Evolutionary conservation across 2,888 invertebrate species (phyloP).

Genomic region (Caenorhabditis sulstoni): DNA sequence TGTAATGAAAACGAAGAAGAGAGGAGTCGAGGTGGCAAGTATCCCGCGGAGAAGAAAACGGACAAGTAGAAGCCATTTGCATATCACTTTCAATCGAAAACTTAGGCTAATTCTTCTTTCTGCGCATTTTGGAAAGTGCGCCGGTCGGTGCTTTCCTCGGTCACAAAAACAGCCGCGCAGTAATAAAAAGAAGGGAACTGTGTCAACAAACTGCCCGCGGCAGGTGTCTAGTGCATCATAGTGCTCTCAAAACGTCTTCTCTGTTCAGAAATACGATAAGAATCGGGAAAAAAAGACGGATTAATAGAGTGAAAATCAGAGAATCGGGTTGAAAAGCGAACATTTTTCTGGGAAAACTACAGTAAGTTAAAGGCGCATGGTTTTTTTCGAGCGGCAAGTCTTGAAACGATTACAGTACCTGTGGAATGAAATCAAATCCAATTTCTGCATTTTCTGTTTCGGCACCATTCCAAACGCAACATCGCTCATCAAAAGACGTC

Average conservation of each 20-base stretch:
- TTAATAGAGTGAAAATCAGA: not conserved
- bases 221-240: not conserved
- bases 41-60: slow-evolving; percentile 30
- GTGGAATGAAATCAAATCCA: not conserved
- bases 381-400: not conserved
- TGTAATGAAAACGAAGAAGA: slow-evolving; percentile 9
- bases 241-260: not conserved
- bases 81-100: slow-evolving; percentile 25
- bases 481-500: slow-evolving; percentile 50
- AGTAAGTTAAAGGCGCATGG: slow-evolving; percentile 7
- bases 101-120: slow-evolving; percentile 11
- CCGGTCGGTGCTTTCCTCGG: slow-evolving; percentile 1
- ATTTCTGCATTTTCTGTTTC: slow-evolving; percentile 21
- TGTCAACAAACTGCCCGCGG: slow-evolving; percentile 35
- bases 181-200: slow-evolving; percentile 22
- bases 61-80: slow-evolving; percentile 28
- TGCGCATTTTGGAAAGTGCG: not conserved
- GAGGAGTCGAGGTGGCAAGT: slow-evolving; percentile 10
- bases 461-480: slow-evolving; percentile 48
- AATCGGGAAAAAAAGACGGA: not conserved
- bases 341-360: not conserved
- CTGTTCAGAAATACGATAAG: not conserved
- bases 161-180: slow-evolving; percentile 31
- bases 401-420: slow-evolving; percentile 1
- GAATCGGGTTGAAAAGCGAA: not conserved